Evolutionary conservation across 2,888 invertebrate genomes (phyloP).

Genomic region (Ephialtes manifestator): DNA sequence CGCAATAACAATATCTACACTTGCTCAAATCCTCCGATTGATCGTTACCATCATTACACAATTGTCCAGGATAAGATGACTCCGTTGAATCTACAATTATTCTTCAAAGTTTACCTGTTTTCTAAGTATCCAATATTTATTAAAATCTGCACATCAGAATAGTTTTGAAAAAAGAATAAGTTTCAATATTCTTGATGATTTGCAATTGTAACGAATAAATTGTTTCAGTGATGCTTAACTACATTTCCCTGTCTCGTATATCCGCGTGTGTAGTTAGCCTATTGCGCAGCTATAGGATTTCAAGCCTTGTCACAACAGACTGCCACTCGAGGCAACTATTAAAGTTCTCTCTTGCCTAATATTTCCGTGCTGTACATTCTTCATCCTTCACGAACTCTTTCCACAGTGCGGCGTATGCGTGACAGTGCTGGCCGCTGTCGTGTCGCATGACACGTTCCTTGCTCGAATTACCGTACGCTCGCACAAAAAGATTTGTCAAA

Average conservation of each 20-base stretch:
- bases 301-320: constrained; percentile 74
- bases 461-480: constrained; percentile 64
- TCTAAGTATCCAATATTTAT: no score
- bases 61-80: no score
- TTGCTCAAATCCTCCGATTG: no score
- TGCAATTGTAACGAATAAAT: not conserved
- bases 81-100: no score
- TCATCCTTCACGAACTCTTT: constrained; percentile 47
- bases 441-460: constrained; percentile 66
- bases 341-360: constrained; percentile 60
- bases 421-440: constrained; percentile 56
- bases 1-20: no score
- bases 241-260: not conserved
- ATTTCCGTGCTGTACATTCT: constrained; percentile 52
- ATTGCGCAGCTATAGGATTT: constrained; percentile 61
- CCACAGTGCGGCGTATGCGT: constrained; percentile 53
- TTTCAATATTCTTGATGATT: no score
- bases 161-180: no score
- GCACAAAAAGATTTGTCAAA: constrained; percentile 55
- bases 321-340: constrained; percentile 69
- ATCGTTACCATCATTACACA: no score
- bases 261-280: not conserved
- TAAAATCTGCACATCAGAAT: no score
- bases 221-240: not conserved
- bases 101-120: no score